Conservation (phyloP, 2,888 invertebrate species). For the Drosophila anomelani region DNA sequence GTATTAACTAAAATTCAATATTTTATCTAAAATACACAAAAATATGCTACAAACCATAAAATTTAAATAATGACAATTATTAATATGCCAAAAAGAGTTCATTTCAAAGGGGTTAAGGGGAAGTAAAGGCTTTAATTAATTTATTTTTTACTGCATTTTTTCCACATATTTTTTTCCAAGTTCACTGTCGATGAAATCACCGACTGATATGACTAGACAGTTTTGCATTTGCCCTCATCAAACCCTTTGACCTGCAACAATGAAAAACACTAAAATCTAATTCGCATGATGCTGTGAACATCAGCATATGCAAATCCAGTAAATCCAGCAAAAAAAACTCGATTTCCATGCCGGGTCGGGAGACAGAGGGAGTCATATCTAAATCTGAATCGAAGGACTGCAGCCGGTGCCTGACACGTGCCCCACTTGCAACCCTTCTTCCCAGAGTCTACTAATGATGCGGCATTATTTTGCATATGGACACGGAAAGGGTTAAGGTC, state of each 20-base stretch:
- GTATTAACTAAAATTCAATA: neutral
- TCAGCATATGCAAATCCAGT: constrained; percentile 64
- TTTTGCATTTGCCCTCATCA: constrained; percentile 17
- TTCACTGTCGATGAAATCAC: constrained; percentile 14
- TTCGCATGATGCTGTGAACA: constrained; percentile 63
- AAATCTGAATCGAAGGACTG: constrained; percentile 27
- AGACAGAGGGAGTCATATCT: constrained; percentile 8
- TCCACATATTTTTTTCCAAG: neutral
- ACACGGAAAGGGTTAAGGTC: constrained; percentile 38
- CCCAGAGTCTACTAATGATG: constrained; percentile 68
- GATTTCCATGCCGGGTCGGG: constrained; percentile 39
- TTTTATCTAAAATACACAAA: neutral
- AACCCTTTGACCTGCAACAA: constrained; percentile 53
- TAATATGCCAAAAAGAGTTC: neutral
- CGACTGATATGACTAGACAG: constrained; percentile 19
- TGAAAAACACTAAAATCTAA: constrained; percentile 50
- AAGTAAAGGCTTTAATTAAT: neutral
- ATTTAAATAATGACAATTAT: neutral
- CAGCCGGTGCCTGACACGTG: constrained; percentile 63
- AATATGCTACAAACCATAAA: neutral
- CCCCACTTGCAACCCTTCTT: constrained; percentile 65
- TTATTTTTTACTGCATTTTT: neutral
- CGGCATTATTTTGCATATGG: constrained; percentile 78
- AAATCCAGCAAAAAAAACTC: constrained; percentile 36
- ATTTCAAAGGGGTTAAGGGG: neutral